Evolutionary conservation across 2,888 invertebrate genomes (phyloP), one percentile per base, ranked within the genome.

Genomic region (Nomada ruficornis): DNA sequence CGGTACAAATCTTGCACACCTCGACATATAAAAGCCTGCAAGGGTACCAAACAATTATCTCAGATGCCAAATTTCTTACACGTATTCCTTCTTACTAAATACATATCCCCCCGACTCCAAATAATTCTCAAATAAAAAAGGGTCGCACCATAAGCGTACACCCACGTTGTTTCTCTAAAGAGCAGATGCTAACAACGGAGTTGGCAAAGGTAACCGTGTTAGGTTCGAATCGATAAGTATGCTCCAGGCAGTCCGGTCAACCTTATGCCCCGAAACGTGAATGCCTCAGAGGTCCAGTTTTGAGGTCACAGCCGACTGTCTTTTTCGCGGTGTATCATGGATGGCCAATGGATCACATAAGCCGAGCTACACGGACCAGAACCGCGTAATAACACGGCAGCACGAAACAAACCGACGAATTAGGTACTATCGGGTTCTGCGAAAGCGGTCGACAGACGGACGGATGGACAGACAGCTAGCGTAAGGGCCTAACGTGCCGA

Each of bases 381-480:
- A 80, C 89, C 86, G 89, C 87, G 91, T 92, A 92, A 92, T 92
- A 91, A 92, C 87, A 91, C 90, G 89, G 91, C 91, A 88, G 89
- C 90, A 91, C 92, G 92, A 92, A 90, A 90, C 91, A 91, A 91
- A 92, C 90, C 89, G 89, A 91, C 87, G 90, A 91, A 92, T 92
- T 91, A 92, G 90, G 88, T 88, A 87, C 88, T 88, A 91, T 91
- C 89, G 87, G 87, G 89, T 92, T 92, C 91, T 90, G 89, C 92
- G 93, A 92, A 92, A 89, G 88, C 87, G 88, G 87, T 89, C 90
- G 90, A 92, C 90, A 89, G 90, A 91, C 90, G 87, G 78, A 86
- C 73, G 84, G 86, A 87, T 74, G 82, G 84, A 83, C 88, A 80
- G 90, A 86, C 86, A 89, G 90, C 87, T 89, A 89, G 86, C 85